phyloP scores from a whole-genome alignment of 23 tunicate genomes.

The Pegea sp. region DNA sequence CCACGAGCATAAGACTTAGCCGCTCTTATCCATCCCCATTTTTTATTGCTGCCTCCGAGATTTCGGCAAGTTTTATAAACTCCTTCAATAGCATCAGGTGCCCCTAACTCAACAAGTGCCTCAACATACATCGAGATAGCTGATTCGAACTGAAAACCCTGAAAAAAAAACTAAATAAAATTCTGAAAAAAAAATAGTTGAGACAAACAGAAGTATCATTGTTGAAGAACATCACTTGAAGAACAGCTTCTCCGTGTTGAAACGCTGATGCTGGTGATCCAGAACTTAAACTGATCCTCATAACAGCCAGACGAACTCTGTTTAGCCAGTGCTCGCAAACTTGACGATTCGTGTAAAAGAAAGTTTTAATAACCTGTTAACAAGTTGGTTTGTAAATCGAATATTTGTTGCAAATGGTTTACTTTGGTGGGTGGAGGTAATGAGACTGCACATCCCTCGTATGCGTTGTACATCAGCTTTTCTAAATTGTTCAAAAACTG shows the following conservation, averaged over 20 bases:
- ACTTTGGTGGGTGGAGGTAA: constrained; percentile 47
- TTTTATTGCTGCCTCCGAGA: constrained; percentile 22
- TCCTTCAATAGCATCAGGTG: constrained; percentile 55
- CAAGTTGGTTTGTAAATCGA: background rate
- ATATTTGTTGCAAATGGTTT: background rate
- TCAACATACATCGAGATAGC: constrained; percentile 69
- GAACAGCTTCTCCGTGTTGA: constrained; percentile 64
- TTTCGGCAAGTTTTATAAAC: constrained; percentile 62
- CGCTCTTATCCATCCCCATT: constrained; percentile 74
- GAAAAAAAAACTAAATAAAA: constrained; percentile 4
- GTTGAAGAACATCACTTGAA: constrained; percentile 59
- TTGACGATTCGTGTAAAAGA: constrained; percentile 59
- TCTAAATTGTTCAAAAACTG: constrained; percentile 70
- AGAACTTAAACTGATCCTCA: constrained; percentile 45
- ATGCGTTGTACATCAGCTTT: constrained; percentile 85
- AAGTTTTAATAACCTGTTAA: constrained; percentile 62
- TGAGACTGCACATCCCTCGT: constrained; percentile 67
- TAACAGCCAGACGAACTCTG: constrained; percentile 62
- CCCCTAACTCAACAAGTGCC: constrained; percentile 25
- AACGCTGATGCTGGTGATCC: constrained; percentile 35
- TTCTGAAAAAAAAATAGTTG: background rate
- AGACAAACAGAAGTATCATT: constrained; percentile 46
- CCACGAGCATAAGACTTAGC: too few species aligned
- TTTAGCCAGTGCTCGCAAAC: constrained; percentile 89
- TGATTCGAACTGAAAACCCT: constrained; percentile 72